Percentiles rank a stretch among this genome's conserved stretches.
Conservation (phyloP, 1,140 invertebrate genomes). For the Drosophila rhopaloa region DNA sequence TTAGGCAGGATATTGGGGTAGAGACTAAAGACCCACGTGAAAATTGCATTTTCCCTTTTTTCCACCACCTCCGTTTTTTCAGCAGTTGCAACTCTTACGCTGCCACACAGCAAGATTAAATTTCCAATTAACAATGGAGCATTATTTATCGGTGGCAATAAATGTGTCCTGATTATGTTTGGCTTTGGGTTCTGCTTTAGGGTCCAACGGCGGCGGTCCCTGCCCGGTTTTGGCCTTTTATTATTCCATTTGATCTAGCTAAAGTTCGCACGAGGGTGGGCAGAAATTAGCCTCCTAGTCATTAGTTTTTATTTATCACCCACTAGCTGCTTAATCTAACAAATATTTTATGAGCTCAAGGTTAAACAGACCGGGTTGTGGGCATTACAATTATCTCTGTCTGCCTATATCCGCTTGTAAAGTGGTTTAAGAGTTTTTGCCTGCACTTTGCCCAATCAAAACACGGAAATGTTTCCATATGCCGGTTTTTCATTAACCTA, state of each 20-base stretch:
- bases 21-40: conserved; percentile 10
- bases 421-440: conserved; percentile 31
- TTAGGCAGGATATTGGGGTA: neutral
- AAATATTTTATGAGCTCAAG: conserved; percentile 65
- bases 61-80: neutral
- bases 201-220: neutral
- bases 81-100: conserved; percentile 17
- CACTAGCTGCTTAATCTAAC: conserved; percentile 52
- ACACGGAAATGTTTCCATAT: conserved; percentile 18
- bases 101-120: conserved; percentile 52
- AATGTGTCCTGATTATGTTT: conserved; percentile 80
- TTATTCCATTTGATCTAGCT: conserved; percentile 69
- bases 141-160: conserved; percentile 80
- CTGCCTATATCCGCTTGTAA: conserved; percentile 30
- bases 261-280: neutral
- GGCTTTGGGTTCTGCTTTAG: conserved; percentile 16
- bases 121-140: conserved; percentile 81
- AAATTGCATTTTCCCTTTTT: conserved; percentile 40
- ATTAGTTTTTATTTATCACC: conserved; percentile 78
- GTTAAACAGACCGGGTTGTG: neutral
- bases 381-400: conserved; percentile 62
- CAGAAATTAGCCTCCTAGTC: conserved; percentile 17
- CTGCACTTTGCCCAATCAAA: conserved; percentile 13
- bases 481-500: neutral
- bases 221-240: conserved; percentile 28